Conservation (phyloP, 2,113 vertebrate species). For the Lophochroa leadbeateri region DNA sequence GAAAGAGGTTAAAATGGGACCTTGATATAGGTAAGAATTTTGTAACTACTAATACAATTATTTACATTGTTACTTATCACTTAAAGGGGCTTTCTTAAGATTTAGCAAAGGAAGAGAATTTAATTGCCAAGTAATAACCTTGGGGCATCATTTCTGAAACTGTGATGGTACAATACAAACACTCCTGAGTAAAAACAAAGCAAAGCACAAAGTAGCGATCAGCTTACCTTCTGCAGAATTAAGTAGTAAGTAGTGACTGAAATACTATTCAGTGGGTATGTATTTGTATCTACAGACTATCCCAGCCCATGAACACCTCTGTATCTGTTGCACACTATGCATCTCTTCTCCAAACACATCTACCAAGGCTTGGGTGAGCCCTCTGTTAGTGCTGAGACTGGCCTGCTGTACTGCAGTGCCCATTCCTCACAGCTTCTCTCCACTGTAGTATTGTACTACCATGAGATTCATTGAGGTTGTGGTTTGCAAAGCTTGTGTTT, state of each 20-base stretch:
- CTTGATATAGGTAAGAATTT: not conserved
- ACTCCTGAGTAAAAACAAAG: not conserved
- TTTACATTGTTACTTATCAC: not conserved
- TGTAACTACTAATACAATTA: not conserved
- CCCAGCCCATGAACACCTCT: not conserved
- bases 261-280: too few relatives aligned
- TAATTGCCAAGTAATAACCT: not conserved
- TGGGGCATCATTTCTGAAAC: not conserved
- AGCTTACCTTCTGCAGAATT: not conserved
- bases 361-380: not conserved
- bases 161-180: not conserved
- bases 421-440: not conserved
- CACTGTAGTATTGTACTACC: fast-evolving
- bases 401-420: not conserved
- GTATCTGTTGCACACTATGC: fast-evolving
- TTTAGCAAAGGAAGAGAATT: not conserved
- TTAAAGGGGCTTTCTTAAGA: not conserved
- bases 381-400: not conserved
- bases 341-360: not conserved
- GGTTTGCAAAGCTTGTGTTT: not conserved
- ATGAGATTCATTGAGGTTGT: not conserved
- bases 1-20: not conserved
- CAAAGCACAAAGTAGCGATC: fast-evolving
- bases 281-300: not conserved
- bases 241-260: not conserved